Base-by-base conservation (phyloP, 2,113 vertebrate species). In the Ophiodon elongatus region DNA sequence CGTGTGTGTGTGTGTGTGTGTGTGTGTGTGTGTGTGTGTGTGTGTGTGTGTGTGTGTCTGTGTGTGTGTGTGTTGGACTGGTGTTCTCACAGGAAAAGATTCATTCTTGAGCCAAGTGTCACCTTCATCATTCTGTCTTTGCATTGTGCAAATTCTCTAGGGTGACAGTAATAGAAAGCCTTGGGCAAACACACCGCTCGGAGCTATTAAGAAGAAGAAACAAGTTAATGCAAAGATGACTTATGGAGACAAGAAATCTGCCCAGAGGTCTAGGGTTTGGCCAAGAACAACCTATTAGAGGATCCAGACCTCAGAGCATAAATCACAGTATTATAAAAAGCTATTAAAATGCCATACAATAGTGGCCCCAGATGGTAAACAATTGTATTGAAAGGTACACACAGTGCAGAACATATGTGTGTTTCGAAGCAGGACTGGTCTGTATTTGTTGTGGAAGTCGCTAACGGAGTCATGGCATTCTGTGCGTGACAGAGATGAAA, bases 401-500 rank as follows among this genome's bases (percentile, higher is more conserved):
- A 50, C 43, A 56, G 57, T 25, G n/a, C 21, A 37, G 37, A 69
- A 59, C 56, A 64, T 9, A 47, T 72, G 33, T 43, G 60, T 6
- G 23, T 71, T 70, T 72, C 29, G 50, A 68, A 19, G 60, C 13
- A 11, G 74, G 41, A 31, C n/a, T 14, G 23, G 43, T 41, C 33
- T 9, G 63, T 76, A 41, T 87, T 87, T 78, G 86, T 75, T 62
- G 89, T 78, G 79, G 75, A 73, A 9, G 84, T 87, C 64, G 13
- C 65, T 71, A 64, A 85, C 35, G 0, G 63, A 70, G 73, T 86
- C 82, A 66, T 50, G 79, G 84, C 79, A 63, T 79, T 76, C 35
- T 10, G 35, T 25, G 79, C 35, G 39, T 85, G 92, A 93, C 87
- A 73, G 71, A 88, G 88, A 93, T 77, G 81, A 93, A 93, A 85